Evolutionary conservation across 2,888 invertebrate species (phyloP).

Genomic region (Conchocele bisecta): DNA sequence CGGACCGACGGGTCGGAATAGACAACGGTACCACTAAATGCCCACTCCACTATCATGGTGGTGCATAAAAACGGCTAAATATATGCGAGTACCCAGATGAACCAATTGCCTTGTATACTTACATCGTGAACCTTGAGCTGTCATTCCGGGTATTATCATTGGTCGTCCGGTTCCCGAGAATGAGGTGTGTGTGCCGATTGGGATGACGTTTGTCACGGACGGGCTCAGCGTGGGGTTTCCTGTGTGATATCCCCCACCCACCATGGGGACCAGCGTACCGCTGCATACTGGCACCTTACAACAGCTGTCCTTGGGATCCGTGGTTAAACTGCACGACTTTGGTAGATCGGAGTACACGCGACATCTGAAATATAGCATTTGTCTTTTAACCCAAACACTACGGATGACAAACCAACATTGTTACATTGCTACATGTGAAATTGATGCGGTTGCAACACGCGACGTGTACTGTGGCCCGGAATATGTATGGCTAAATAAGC

Average conservation of each 20-base stretch:
- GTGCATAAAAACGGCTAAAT: too few species aligned
- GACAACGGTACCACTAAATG: too few species aligned
- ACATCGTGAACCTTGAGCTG: slow-evolving; percentile 59
- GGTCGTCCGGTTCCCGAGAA: slow-evolving; percentile 65
- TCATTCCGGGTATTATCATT: slow-evolving; percentile 23
- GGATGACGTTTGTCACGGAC: slow-evolving; percentile 63
- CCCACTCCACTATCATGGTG: too few species aligned
- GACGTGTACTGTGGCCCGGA: too few species aligned
- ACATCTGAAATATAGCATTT: too few species aligned
- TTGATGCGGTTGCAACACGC: too few species aligned
- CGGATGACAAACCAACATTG: too few species aligned
- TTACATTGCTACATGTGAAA: too few species aligned
- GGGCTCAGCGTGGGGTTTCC: slow-evolving; percentile 60
- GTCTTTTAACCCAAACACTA: too few species aligned
- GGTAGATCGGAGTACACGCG: slow-evolving; percentile 67
- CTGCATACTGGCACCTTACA: slow-evolving; percentile 64
- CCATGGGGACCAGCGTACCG: slow-evolving; percentile 59
- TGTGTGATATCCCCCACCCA: slow-evolving; percentile 47
- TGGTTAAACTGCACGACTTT: slow-evolving; percentile 60
- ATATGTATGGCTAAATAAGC: too few species aligned
- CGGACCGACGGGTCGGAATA: too few species aligned
- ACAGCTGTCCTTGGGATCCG: slow-evolving; percentile 66
- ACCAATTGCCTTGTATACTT: slow-evolving; percentile 32
- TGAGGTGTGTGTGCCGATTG: slow-evolving; percentile 68
- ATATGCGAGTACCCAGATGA: too few species aligned